Percentiles rank a stretch among this genome's conserved stretches.
These are phyloP conservation scores for Saimiri boliviensis DNA, from an alignment of 2,113 vertebrate genomes.

Conservation along the genomic window DNA sequence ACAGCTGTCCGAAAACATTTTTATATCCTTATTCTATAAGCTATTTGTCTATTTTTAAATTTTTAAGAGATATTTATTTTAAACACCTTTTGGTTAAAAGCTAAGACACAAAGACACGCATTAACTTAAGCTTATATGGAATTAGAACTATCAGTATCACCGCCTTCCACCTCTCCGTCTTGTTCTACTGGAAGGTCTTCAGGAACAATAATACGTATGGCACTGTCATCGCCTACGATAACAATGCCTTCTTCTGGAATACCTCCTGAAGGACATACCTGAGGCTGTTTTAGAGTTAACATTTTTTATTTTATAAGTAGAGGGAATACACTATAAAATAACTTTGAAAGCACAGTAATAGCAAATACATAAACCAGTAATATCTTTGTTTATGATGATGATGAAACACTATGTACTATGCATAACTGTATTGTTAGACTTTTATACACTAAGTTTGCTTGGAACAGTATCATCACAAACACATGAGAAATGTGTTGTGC, in stretches of 20 bases:
- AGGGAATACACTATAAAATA: not conserved
- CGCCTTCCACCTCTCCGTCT: not conserved
- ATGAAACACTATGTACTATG: not conserved
- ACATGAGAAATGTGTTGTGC: not conserved
- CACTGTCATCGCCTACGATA: not conserved
- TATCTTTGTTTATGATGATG: not conserved
- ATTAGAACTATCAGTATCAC: not conserved
- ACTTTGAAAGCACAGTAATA: not conserved
- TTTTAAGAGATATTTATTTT: not conserved
- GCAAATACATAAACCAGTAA: not conserved
- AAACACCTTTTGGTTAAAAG: not conserved
- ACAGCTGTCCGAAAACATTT: not conserved
- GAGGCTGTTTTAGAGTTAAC: not conserved
- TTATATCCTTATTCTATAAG: not conserved
- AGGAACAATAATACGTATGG: not conserved
- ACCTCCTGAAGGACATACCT: not conserved
- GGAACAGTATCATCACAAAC: not conserved
- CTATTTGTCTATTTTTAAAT: not conserved
- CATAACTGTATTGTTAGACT: not conserved
- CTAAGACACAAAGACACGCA: not conserved
- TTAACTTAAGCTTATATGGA: not conserved
- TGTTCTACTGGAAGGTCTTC: not conserved
- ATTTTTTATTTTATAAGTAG: not conserved
- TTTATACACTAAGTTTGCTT: not conserved
- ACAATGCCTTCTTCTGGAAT: not conserved